These are phyloP conservation scores for Echinarachnius parma DNA, from an alignment of 53 echinoderm and acorn worm species.

Conservation along the genomic window DNA sequence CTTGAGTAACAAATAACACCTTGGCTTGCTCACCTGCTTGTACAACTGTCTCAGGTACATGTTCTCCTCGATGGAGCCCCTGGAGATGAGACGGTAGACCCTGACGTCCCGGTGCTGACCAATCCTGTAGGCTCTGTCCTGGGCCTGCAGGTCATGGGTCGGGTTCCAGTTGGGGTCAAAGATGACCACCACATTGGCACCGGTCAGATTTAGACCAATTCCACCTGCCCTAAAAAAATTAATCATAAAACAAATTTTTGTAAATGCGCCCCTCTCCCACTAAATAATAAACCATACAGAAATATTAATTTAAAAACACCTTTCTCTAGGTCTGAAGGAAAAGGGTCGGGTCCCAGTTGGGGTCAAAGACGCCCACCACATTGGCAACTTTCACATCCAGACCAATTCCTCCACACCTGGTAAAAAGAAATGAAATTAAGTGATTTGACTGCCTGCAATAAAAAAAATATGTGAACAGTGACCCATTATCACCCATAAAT, in stretches of 20 bases:
- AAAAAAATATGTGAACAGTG: too few relatives aligned
- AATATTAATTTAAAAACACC: too few relatives aligned
- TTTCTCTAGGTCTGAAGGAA: slow-evolving; percentile 92
- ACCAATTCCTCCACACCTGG: slow-evolving; percentile 84
- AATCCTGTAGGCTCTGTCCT: slow-evolving; percentile 91
- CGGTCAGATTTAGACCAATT: slow-evolving; percentile 86
- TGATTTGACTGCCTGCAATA: too few relatives aligned
- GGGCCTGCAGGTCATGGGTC: slow-evolving; percentile 92
- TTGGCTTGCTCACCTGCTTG: slow-evolving; percentile 97
- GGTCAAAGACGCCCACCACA: slow-evolving; percentile 92
- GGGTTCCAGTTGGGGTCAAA: slow-evolving; percentile 99
- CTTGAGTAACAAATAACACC: too few relatives aligned
- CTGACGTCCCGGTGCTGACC: slow-evolving; percentile 93
- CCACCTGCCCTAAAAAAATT: slow-evolving; percentile 79
- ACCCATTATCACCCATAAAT: too few relatives aligned
- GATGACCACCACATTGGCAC: slow-evolving; percentile 91
- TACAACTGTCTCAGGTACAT: slow-evolving; percentile 95
- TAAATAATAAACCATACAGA: too few relatives aligned
- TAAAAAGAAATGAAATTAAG: too few relatives aligned
- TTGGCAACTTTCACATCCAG: slow-evolving; percentile 93
- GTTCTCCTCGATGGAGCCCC: slow-evolving; percentile 91
- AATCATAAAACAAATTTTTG: too few relatives aligned
- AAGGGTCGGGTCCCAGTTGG: slow-evolving; percentile 95
- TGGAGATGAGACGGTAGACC: slow-evolving; percentile 81
- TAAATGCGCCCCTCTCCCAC: too few relatives aligned